Base-by-base conservation (phyloP, 2,888 invertebrate species). In the Lasioglossum villosulum region DNA sequence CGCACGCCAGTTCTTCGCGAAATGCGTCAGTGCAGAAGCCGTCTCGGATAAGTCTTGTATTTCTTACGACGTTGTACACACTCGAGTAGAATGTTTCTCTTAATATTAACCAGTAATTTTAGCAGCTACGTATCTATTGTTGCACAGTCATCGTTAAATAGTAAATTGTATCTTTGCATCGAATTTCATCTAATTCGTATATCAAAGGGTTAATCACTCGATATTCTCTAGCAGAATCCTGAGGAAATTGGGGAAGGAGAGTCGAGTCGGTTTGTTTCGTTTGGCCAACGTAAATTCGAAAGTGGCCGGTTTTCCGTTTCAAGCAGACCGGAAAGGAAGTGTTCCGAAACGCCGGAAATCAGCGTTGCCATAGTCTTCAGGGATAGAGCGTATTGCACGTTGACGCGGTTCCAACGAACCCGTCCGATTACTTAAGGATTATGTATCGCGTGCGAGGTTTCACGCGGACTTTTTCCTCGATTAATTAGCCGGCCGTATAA, bases 401-500 rank as follows among this genome's bases (percentile, higher is more conserved):
- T 56, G 63, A 30, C 30, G 63, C 59, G 59, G 27, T 42, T 45
- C 59, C 75, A 34, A 56, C 59, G 68, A 71, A 42, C 48, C 63
- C 16, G 10, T 8, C 39, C 27, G 73, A 82, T 77, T 77, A 74
- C 59, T 59, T 30, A 82, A 82, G 45, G 52, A 42, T 73, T 78
- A 68, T 59, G 75, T 74, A 70, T 72, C 59, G 23, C 73, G 56
- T 42, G 78, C 37, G 74, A 77, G 76, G 37, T 59, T 70, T 66
- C 77, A 72, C 75, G 74, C 70, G 56, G 27, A 66, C 39, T 34
- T 70, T 39, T 68, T 34, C n/a, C 68, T 42, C n/a, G 42, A 68
- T 72, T 75, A 84, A 87, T 84, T 82, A 81, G 78, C 59, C 73
- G 72, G 75, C 71, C 79, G 66, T 45, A 75, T 78, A 80, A 79